Percentiles rank a stretch among this genome's conserved stretches.
Conservation (phyloP, 2,113 vertebrate genomes). For the Scolopax mira region DNA sequence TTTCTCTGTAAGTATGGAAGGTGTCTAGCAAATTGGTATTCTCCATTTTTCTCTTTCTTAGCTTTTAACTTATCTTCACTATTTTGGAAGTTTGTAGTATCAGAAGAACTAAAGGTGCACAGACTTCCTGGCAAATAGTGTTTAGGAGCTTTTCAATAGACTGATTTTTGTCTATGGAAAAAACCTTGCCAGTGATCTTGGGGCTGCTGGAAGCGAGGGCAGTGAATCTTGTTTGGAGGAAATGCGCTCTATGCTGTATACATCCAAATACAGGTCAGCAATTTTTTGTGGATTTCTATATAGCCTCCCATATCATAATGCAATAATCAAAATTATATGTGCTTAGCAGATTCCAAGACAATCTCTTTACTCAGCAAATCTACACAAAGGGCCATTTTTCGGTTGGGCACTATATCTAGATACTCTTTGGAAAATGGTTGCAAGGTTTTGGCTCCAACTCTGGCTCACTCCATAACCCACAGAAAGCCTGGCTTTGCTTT, state of each 20-base stretch:
- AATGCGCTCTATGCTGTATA: background rate
- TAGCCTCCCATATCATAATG: background rate
- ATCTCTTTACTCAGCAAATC: slow-evolving; percentile 18
- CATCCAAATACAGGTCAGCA: background rate
- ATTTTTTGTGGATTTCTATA: background rate
- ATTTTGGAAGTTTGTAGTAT: background rate
- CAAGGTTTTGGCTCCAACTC: background rate
- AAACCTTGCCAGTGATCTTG: background rate
- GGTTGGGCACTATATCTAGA: background rate
- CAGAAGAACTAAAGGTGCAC: background rate
- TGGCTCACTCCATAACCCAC: background rate
- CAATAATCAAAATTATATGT: background rate
- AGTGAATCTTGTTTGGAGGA: background rate
- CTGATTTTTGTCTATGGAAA: background rate
- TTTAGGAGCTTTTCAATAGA: background rate
- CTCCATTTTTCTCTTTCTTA: background rate
- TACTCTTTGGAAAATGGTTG: background rate
- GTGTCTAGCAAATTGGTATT: background rate
- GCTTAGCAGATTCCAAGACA: background rate
- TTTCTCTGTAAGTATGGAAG: background rate
- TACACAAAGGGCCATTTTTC: background rate
- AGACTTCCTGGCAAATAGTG: background rate
- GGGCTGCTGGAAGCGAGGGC: background rate
- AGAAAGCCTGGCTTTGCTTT: background rate
- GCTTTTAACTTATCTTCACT: background rate